These are phyloP conservation scores for Sebastolobus altivelis DNA, from an alignment of 2,797 vertebrate species.

Conservation along the genomic window DNA sequence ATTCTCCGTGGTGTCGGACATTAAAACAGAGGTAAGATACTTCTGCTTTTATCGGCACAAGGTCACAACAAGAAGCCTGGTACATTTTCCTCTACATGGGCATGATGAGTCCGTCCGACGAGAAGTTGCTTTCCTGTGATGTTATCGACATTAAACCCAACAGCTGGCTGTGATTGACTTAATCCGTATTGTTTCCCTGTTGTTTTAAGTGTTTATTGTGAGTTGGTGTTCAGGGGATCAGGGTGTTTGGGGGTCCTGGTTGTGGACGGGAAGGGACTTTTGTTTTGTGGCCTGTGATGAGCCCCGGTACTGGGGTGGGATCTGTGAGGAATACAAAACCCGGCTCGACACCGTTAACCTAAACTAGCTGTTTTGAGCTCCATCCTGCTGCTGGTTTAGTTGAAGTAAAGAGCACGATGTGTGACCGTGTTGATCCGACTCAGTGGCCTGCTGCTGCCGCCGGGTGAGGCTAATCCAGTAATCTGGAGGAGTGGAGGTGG, in stretches of 20 bases:
- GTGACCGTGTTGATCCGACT: conserved; percentile 62
- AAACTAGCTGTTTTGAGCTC: conserved; percentile 53
- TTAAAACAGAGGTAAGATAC: conserved; percentile 65
- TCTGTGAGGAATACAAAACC: conserved; percentile 69
- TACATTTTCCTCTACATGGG: conserved; percentile 51
- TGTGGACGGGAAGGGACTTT: conserved; percentile 44
- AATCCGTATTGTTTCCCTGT: background rate
- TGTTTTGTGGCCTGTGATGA: conserved; percentile 69
- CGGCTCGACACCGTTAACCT: conserved; percentile 38
- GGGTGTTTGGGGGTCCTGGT: conserved; percentile 33
- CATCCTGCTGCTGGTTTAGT: conserved; percentile 33
- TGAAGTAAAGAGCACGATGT: conserved; percentile 35
- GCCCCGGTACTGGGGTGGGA: conserved; percentile 54
- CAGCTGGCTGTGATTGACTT: conserved; percentile 24
- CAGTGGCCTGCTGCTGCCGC: conserved; percentile 66
- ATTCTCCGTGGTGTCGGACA: conserved; percentile 39
- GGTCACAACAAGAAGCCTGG: conserved; percentile 55
- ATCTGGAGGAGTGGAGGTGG: conserved; percentile 68
- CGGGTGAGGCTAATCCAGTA: conserved; percentile 73
- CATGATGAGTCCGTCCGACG: conserved; percentile 55
- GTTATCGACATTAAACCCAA: conserved; percentile 47
- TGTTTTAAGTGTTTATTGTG: background rate
- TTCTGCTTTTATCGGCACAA: conserved; percentile 38
- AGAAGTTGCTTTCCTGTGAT: conserved; percentile 71
- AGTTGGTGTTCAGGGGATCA: background rate